Evolutionary conservation across 2,888 invertebrate genomes (phyloP).

Genomic region (Pardosa pseudoannulata): DNA sequence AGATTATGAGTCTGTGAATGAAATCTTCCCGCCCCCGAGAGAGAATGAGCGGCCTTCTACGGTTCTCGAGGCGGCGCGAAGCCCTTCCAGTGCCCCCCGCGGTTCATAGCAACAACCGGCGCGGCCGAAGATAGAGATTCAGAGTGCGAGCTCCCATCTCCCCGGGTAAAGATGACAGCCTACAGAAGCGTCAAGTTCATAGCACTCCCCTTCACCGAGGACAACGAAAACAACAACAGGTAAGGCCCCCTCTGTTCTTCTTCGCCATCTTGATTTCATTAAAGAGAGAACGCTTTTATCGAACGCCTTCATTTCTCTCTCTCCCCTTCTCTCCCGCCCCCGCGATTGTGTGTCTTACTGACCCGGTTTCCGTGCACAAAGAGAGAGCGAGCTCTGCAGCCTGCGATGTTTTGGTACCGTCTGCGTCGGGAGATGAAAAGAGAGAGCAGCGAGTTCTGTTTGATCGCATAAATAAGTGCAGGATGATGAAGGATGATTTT

Average conservation of each 20-base stretch:
- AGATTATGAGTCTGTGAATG: neutral
- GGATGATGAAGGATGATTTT: too few species aligned
- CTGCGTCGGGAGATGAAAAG: neutral
- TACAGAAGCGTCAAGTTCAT: slow-evolving; percentile 45
- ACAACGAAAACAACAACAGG: slow-evolving; percentile 58
- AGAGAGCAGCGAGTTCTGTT: neutral
- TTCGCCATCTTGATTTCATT: neutral
- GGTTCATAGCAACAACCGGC: slow-evolving; percentile 52
- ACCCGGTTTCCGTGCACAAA: slow-evolving; percentile 24
- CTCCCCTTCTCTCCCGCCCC: too few species aligned
- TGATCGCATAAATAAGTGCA: too few species aligned
- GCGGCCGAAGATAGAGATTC: neutral
- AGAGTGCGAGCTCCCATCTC: neutral
- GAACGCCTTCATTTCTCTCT: slow-evolving; percentile 44
- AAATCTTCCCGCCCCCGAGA: neutral
- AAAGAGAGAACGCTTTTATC: too few species aligned
- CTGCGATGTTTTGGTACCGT: neutral
- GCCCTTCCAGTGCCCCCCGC: slow-evolving; percentile 45
- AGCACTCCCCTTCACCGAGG: slow-evolving; percentile 38
- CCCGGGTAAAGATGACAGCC: slow-evolving; percentile 31
- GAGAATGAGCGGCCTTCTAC: neutral
- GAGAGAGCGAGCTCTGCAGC: neutral
- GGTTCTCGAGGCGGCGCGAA: slow-evolving; percentile 14
- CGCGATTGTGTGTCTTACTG: slow-evolving; percentile 41
- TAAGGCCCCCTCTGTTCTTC: neutral